Base-by-base conservation (phyloP, 2,888 invertebrate species). In the Nomada ruficornis region DNA sequence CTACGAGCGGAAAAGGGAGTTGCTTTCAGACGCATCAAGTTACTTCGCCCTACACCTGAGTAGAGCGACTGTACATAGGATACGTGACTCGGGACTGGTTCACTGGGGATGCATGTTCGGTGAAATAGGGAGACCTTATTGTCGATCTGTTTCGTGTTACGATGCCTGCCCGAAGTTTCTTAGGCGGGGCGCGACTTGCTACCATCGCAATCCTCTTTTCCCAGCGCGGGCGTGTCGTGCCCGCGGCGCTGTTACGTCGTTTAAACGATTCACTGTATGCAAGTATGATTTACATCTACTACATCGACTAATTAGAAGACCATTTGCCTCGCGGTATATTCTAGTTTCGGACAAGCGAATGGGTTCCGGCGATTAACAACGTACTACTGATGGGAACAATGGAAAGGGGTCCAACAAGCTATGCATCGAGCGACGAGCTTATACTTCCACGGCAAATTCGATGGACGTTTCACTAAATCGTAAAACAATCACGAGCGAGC, bases 401-500 rank as follows among this genome's bases (percentile, higher is more conserved):
- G 68, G 73, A 55, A 57, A 67, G 23, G 23, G 50, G 54, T 68
- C 44, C 55, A 77, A 55, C 54, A 36, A 57, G 57, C 75, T 55
- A 26, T 60, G 57, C 13, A 57, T 13, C 26, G 26, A 64, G 71
- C 60, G 81, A 82, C 77, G 69, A 75, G 59, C 69, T 55, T 55
- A 71, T 57, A 54, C 47, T 63, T 62, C 55, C 63, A 57, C 44
- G 20, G 60, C 54, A 82, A 82, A 65, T 79, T 82, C 75, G 77
- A 81, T 64, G 59, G 80, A 79, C 77, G 74, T 83, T 86, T 87
- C 70, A 75, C 69, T 59, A 50, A 64, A 71, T 77, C 85, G 82
- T 88, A 85, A 85, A 86, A 83, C 67, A 75, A 26, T 77, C 85
- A 85, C 83, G 83, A 82, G 80, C 74, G 77, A 76, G 76, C 44